phyloP scores from a whole-genome alignment of 2,888 invertebrate genomes.

The Miltochrista miniata region DNA sequence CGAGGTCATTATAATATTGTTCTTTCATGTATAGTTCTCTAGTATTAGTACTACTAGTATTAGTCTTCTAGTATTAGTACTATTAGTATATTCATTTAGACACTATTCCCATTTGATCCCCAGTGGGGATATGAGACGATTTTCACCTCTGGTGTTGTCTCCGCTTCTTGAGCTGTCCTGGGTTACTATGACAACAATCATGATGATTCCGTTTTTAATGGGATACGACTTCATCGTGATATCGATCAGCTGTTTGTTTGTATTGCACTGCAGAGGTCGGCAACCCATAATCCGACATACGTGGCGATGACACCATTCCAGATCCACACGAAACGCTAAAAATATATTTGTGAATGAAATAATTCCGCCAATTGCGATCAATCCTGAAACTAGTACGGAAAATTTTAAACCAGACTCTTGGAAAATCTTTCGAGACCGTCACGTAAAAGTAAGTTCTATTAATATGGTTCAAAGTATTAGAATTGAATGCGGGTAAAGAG shows the following conservation, averaged over 20 bases:
- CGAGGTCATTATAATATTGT: no score
- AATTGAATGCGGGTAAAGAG: slow-evolving; percentile 10
- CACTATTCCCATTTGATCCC: no score
- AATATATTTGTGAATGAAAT: slow-evolving; percentile 67
- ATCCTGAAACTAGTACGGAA: slow-evolving; percentile 66
- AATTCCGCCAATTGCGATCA: slow-evolving; percentile 51
- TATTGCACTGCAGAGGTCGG: slow-evolving; percentile 63
- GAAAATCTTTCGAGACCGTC: slow-evolving; percentile 43
- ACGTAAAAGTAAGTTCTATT: slow-evolving; percentile 44
- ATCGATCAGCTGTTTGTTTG: slow-evolving; percentile 77
- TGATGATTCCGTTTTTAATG: slow-evolving; percentile 30
- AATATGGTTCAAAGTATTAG: slow-evolving; percentile 15
- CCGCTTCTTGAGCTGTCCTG: no score
- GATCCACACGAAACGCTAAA: slow-evolving; percentile 56
- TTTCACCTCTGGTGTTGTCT: no score
- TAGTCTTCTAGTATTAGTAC: no score
- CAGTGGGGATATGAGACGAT: no score
- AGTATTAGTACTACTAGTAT: no score
- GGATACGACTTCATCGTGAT: slow-evolving; percentile 44
- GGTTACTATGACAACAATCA: slow-evolving; percentile 9
- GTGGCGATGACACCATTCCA: slow-evolving; percentile 66
- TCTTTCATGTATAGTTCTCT: no score
- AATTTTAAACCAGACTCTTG: slow-evolving; percentile 65
- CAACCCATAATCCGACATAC: slow-evolving; percentile 63
- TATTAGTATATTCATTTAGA: no score